These are phyloP conservation scores for Aphis gossypii DNA, from an alignment of 1,140 invertebrate genomes.

Conservation along the genomic window DNA sequence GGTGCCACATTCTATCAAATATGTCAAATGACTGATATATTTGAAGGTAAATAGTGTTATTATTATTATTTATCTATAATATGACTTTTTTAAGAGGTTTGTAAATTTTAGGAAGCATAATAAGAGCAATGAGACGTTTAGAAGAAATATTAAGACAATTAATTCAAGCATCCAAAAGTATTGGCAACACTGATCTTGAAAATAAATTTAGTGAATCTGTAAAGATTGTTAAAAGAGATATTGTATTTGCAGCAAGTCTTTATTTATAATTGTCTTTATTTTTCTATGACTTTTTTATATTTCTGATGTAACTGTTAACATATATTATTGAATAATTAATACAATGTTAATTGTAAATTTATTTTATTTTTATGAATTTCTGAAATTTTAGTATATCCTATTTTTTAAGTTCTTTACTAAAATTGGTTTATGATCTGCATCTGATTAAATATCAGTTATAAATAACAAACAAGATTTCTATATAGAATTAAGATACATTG, in stretches of 20 bases:
- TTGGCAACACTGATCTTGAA: conserved; percentile 95
- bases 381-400: not conserved
- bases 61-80: not conserved
- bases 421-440: not conserved
- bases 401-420: not conserved
- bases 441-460: not conserved
- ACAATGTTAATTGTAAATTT: too few species aligned
- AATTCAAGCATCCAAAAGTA: conserved; percentile 94
- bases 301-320: not conserved
- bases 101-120: conserved; percentile 85
- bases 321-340: not conserved
- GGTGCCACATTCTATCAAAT: conserved; percentile 91
- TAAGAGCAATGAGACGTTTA: conserved; percentile 93
- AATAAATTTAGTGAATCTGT: conserved; percentile 96
- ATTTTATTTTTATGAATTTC: not conserved
- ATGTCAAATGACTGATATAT: conserved; percentile 97
- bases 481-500: not conserved
- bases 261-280: conserved; percentile 76
- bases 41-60: conserved; percentile 78
- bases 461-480: not conserved
- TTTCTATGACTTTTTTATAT: not conserved
- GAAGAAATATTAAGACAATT: conserved; percentile 96
- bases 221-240: conserved; percentile 93
- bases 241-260: conserved; percentile 97
- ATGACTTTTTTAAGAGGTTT: not conserved